Evolutionary conservation across 1,140 invertebrate species (phyloP).

Genomic region (Saccostrea echinata): DNA sequence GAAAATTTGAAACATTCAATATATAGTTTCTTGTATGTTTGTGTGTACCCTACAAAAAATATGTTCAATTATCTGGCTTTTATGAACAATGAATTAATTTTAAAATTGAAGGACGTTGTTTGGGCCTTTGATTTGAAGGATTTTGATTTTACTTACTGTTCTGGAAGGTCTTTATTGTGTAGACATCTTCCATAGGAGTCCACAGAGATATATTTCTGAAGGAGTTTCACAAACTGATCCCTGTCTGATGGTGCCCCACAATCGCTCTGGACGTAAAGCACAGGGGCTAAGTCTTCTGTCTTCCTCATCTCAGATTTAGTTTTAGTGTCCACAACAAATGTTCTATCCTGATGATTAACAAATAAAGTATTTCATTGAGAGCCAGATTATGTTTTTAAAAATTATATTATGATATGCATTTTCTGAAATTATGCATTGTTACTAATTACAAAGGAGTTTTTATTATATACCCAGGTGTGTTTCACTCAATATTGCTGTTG

Average conservation of each 20-base stretch:
- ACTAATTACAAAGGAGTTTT: no score
- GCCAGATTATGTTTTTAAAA: no score
- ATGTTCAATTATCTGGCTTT: no score
- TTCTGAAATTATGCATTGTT: no score
- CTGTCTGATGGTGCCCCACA: conserved; percentile 89
- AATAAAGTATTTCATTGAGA: no score
- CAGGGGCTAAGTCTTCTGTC: conserved; percentile 82
- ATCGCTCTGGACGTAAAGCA: conserved; percentile 90
- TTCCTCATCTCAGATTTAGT: conserved; percentile 83
- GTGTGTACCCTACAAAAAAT: no score
- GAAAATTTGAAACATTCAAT: not conserved
- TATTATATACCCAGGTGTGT: no score
- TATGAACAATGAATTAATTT: no score
- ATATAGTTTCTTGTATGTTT: no score
- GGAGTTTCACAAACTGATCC: conserved; percentile 86
- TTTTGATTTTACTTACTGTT: conserved; percentile 79
- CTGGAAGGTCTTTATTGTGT: conserved; percentile 85
- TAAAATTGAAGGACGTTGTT: no score
- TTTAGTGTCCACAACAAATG: conserved; percentile 82
- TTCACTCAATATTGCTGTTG: no score
- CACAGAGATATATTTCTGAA: conserved; percentile 86
- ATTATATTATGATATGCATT: no score
- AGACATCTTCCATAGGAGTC: conserved; percentile 79
- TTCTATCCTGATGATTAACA: conserved; percentile 71
- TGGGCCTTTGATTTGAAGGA: not conserved